Conservation (phyloP, 2,113 vertebrate species). For the Xyliphius kryptos region DNA sequence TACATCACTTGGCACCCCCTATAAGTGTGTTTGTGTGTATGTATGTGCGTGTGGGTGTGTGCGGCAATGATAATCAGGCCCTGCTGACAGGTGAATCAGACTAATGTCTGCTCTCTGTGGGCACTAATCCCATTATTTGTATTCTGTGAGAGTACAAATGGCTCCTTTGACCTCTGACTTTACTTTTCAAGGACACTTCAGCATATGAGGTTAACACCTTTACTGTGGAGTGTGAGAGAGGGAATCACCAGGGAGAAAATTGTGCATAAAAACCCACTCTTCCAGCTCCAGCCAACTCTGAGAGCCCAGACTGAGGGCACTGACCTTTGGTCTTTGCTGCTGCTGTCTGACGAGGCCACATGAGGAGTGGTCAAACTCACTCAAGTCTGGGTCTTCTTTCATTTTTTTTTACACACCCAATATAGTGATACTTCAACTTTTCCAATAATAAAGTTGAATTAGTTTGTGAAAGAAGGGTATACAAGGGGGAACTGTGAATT, state of each 20-base stretch:
- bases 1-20: too few species aligned
- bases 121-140: slow-evolving; percentile 41
- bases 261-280: slow-evolving; percentile 5
- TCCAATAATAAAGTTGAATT: slow-evolving; percentile 1
- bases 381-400: slow-evolving; percentile 6
- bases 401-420: not conserved
- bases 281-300: slow-evolving; percentile 8
- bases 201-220: slow-evolving; percentile 35
- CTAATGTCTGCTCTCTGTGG: slow-evolving; percentile 32
- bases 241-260: slow-evolving; percentile 28
- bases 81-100: slow-evolving; percentile 33
- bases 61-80: slow-evolving; percentile 10
- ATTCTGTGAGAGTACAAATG: slow-evolving; percentile 36
- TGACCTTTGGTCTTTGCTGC: slow-evolving; percentile 21
- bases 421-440: not conserved
- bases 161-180: slow-evolving; percentile 36
- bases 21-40: too few species aligned
- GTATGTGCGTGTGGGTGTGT: too few species aligned
- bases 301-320: slow-evolving; percentile 20
- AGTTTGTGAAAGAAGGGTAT: slow-evolving; percentile 15
- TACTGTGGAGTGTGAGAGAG: slow-evolving; percentile 18
- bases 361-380: slow-evolving; percentile 17
- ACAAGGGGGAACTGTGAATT: not conserved
- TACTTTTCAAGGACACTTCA: slow-evolving; percentile 40
- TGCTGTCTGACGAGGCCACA: slow-evolving; percentile 28